Evolutionary conservation across 2,113 vertebrate genomes (phyloP).

Genomic region (Heloderma charlesbogerti): DNA sequence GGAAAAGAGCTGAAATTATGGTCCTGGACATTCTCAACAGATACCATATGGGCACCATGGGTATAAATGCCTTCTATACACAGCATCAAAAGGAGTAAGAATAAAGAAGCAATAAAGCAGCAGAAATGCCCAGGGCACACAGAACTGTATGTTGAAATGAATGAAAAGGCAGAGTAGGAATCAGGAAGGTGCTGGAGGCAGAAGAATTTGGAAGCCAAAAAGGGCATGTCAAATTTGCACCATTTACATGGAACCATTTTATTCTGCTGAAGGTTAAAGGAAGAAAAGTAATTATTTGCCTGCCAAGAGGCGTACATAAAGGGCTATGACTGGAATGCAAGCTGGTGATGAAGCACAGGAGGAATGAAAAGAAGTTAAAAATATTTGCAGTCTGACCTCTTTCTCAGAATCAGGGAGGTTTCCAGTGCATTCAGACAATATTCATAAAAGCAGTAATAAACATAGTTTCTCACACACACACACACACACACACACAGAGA

Average conservation of each 20-base stretch:
- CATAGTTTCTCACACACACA: neutral
- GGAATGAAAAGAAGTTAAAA: neutral
- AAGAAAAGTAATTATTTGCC: conserved; percentile 33
- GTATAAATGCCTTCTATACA: neutral
- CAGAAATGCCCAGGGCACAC: neutral
- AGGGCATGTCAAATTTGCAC: conserved; percentile 2
- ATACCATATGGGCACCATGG: neutral
- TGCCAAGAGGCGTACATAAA: neutral
- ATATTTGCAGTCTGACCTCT: neutral
- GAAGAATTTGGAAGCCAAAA: neutral
- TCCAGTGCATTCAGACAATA: neutral
- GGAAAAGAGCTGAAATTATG: conserved; percentile 7
- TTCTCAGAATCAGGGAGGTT: neutral
- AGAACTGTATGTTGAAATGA: neutral
- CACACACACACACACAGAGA: too few species aligned
- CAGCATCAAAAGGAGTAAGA: neutral
- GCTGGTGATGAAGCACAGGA: neutral
- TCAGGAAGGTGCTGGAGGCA: conserved; percentile 2
- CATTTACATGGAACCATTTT: neutral
- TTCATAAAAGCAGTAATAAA: conserved; percentile 5
- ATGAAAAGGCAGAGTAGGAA: conserved; percentile 30
- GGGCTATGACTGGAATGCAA: neutral
- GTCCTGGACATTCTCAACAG: neutral
- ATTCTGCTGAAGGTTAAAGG: conserved; percentile 37
- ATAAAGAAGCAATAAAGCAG: conserved; percentile 11